phyloP scores from a whole-genome alignment of 2,797 vertebrate species.

The Cryptoprocta ferox region DNA sequence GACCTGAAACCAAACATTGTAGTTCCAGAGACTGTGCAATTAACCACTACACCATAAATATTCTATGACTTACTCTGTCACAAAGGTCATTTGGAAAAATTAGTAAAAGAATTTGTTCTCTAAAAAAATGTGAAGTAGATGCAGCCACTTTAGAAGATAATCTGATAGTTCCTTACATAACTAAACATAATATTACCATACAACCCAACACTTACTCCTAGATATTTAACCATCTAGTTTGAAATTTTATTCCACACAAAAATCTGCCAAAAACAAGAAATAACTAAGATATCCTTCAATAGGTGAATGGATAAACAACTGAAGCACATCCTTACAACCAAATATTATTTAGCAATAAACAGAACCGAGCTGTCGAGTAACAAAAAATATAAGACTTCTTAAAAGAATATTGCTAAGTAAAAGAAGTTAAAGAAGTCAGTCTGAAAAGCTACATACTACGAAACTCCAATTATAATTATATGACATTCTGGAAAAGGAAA shows the following conservation, averaged over 20 bases:
- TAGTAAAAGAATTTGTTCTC: neutral
- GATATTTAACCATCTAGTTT: neutral
- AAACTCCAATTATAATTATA: neutral
- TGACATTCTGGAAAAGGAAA: neutral
- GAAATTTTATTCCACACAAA: neutral
- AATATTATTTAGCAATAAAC: neutral
- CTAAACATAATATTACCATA: neutral
- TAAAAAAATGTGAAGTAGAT: neutral
- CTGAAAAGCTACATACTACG: neutral
- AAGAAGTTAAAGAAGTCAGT: neutral
- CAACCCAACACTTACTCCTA: neutral
- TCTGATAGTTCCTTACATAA: neutral
- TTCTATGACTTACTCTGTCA: neutral
- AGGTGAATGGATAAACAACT: neutral
- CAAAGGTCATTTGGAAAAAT: neutral
- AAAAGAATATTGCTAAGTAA: neutral
- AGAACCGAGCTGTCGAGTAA: neutral
- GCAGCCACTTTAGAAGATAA: neutral
- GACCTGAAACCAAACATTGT: neutral
- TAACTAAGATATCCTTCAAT: neutral
- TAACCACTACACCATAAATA: neutral
- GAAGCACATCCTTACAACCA: neutral
- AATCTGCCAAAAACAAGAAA: neutral
- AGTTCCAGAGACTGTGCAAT: neutral
- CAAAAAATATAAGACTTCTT: neutral